These are phyloP conservation scores for Drosophila anomalipes DNA, from an alignment of 2,888 invertebrate species.

Conservation along the genomic window DNA sequence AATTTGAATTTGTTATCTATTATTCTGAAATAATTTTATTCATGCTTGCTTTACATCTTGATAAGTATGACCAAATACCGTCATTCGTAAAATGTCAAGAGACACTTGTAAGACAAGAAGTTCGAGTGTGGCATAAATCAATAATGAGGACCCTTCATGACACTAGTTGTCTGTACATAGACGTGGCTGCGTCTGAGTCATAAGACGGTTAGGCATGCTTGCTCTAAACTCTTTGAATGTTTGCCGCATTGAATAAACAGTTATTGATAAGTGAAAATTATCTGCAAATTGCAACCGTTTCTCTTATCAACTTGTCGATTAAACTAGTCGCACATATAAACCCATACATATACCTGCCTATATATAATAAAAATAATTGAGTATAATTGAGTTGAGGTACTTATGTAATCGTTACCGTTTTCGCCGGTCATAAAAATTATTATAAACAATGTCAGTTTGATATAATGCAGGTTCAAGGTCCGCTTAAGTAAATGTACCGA, in stretches of 20 bases:
- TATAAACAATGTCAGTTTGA: constrained; percentile 31
- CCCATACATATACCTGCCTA: constrained; percentile 31
- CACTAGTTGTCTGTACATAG: constrained; percentile 33
- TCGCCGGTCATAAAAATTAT: constrained; percentile 17
- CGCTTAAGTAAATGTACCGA: constrained; percentile 31
- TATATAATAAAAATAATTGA: constrained; percentile 46
- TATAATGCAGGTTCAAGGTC: constrained; percentile 54
- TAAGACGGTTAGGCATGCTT: constrained; percentile 31
- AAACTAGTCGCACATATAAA: constrained; percentile 36
- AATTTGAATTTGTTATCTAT: neutral
- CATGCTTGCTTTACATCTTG: neutral
- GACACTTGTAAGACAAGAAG: neutral
- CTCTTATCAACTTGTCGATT: constrained; percentile 60
- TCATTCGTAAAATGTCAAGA: neutral
- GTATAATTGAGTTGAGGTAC: constrained; percentile 30
- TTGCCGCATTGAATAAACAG: constrained; percentile 54
- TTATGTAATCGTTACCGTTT: constrained; percentile 44
- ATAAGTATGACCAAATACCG: neutral
- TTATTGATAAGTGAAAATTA: constrained; percentile 51
- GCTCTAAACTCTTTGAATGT: constrained; percentile 30
- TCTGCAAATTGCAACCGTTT: constrained; percentile 52
- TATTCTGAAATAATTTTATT: neutral
- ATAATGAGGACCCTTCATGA: constrained; percentile 32
- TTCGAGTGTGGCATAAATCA: constrained; percentile 38
- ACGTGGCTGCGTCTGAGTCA: constrained; percentile 40